Base-by-base conservation (phyloP, 2,888 invertebrate genomes). In the Brenthis daphne region DNA sequence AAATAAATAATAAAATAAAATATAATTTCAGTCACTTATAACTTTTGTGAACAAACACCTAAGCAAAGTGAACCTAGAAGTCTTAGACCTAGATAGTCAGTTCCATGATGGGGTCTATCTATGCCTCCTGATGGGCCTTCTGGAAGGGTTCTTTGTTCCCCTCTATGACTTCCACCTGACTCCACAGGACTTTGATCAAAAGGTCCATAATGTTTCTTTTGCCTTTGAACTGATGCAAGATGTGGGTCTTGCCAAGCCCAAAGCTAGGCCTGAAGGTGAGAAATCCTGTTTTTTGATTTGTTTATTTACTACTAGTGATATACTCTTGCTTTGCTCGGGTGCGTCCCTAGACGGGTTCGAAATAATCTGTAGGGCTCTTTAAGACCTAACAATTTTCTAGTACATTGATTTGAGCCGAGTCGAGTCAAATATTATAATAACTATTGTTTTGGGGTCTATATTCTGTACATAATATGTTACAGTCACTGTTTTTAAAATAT, bases 161-260 rank as follows among this genome's bases (percentile, higher is more conserved):
- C 93, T 99, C 53, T 97, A 98, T 84, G 96, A 96, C 81, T 99
- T 99, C 87, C 96, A 98, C 84, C 94, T 98, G 73, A 98, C 98
- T 1, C 99, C 99, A 2, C 96, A 97, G 81, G 97, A 96, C 79
- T 96, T 96, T 77, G 97, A 98, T 69, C 97, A 98, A 79, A 98
- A 98, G 92, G 97, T 99, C 2, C 98, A 98, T 84, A 99, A 99
- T 92, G 99, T 99, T 1, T 94, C 95, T 0, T 98, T 99, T 87
- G 97, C 99, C 0, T 99, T 99, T 89, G 98, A 99, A 81, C 91
- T 99, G 73, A 99, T 99, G 99, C 97, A 98, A 87, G 99, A 99
- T 87, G 97, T 98, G 69, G 99, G 98, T 1, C 90, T 99, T 57
- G 96, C 97, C 0, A 97, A 96, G 85, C 98, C 99, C 0, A 99